Evolutionary conservation across 2,888 invertebrate species (phyloP), one percentile per base, ranked within the genome.

Genomic region (Pasiphila rectangulata): DNA sequence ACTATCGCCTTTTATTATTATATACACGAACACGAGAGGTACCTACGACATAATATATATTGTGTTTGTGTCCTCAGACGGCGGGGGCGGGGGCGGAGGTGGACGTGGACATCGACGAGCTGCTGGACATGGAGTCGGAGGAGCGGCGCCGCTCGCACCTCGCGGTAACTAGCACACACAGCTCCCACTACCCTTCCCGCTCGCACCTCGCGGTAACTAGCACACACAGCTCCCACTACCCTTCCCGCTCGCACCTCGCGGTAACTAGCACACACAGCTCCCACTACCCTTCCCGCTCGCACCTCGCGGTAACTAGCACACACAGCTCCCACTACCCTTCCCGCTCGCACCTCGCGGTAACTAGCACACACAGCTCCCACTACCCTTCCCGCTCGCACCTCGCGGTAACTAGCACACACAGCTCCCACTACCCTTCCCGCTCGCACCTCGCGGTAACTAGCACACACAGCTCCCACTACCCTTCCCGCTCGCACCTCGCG

Each of bases 101-200:
- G 63, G 97, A 97, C 82, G 94, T 98, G 67, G 98, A 98, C 85
- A 94, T 98, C 75, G 98, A 98, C 87, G 97, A 98, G 90, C 91
- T 98, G 63, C 91, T 98, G 63, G 97, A 98, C 86, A 95, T 98
- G 94, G 97, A 98, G 82, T 94, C 93, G 72, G 97, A 97, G 75
- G 93, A 93, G 61, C 93, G 93, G 70, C 93, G 97, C 83, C 93
- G 95, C 85, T 90, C 91, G 77, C 95, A 95, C 90, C 92, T 95
- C 80, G 90, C 93, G 91, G 95, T 95, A 16, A 1, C 9, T 9
- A 7, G 23, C 23, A n/a, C 9, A 9, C n/a, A n/a, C n/a, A n/a
- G n/a, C n/a, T n/a, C n/a, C n/a, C n/a, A n/a, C n/a, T n/a, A n/a
- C n/a, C n/a, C n/a, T n/a, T n/a, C n/a, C 23, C 9, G 3, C 23